These are phyloP conservation scores for Illadopsis cleaveri DNA, from an alignment of 2,113 vertebrate species.

Conservation along the genomic window DNA sequence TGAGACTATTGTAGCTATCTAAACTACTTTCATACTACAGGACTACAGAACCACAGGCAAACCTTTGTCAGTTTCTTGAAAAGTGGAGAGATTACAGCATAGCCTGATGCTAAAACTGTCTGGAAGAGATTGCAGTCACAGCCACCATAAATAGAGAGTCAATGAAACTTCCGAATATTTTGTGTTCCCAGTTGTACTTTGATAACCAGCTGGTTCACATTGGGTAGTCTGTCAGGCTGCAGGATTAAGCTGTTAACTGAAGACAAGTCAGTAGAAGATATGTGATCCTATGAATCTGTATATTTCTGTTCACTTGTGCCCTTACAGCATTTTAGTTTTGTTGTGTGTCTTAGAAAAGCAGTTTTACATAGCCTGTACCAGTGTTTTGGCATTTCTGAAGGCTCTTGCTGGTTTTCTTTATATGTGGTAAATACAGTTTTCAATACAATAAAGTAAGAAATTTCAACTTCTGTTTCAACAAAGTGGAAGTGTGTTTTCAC, in stretches of 20 bases:
- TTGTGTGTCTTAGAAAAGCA: not conserved
- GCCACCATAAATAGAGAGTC: not conserved
- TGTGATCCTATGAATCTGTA: accelerated
- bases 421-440: not conserved
- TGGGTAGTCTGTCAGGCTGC: not conserved
- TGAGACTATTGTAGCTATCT: not conserved
- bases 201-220: not conserved
- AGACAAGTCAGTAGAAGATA: not conserved
- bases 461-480: not conserved
- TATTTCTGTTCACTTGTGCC: not conserved
- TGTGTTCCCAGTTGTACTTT: not conserved
- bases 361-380: not conserved
- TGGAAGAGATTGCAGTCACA: not conserved
- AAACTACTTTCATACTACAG: not conserved
- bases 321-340: not conserved
- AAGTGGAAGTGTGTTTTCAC: conserved; percentile 27
- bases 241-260: not conserved
- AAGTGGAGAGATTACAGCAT: not conserved
- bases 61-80: not conserved
- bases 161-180: not conserved
- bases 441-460: conserved; percentile 6
- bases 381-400: not conserved
- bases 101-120: not conserved
- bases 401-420: not conserved
- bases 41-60: not conserved